Percentiles rank a stretch among this genome's conserved stretches.
These are phyloP conservation scores for Odontesthes bonariensis DNA, from an alignment of 2,113 vertebrate species.

Conservation along the genomic window DNA sequence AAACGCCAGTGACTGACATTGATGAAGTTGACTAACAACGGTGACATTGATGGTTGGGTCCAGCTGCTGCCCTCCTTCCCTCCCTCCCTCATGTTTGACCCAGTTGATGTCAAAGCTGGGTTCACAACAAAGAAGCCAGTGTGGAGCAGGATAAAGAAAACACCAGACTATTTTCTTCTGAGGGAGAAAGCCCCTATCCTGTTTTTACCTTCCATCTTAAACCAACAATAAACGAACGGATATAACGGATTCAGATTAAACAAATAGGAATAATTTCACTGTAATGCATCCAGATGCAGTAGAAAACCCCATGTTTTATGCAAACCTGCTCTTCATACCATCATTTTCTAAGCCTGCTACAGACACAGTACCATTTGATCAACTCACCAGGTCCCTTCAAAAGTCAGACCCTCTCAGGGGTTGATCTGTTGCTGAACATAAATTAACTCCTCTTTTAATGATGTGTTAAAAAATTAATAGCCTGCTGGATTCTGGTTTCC, in stretches of 20 bases:
- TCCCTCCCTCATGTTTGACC: constrained; percentile 77
- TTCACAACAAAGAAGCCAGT: constrained; percentile 76
- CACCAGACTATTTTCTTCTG: constrained; percentile 47
- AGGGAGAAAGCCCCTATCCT: constrained; percentile 47
- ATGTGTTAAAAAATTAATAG: constrained; percentile 9
- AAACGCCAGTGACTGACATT: constrained; percentile 69
- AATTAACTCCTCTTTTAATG: background rate
- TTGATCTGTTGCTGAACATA: constrained; percentile 9
- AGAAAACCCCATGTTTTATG: background rate
- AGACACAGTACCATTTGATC: background rate
- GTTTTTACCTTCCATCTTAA: constrained; percentile 52
- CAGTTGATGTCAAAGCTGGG: constrained; percentile 82
- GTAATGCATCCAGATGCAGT: background rate
- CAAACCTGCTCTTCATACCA: background rate
- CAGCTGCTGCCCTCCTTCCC: constrained; percentile 78
- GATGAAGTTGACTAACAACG: constrained; percentile 83
- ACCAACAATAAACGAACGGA: constrained; percentile 22
- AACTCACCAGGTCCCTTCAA: background rate
- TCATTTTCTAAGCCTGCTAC: background rate
- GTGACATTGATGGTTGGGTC: constrained; percentile 80
- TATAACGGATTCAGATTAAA: background rate
- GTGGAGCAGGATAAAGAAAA: constrained; percentile 71
- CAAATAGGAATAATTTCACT: background rate
- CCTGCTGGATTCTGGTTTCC: constrained; percentile 10
- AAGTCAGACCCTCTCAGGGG: background rate